phyloP scores from a whole-genome alignment of 2,888 invertebrate genomes.

The Malacosoma neustria region DNA sequence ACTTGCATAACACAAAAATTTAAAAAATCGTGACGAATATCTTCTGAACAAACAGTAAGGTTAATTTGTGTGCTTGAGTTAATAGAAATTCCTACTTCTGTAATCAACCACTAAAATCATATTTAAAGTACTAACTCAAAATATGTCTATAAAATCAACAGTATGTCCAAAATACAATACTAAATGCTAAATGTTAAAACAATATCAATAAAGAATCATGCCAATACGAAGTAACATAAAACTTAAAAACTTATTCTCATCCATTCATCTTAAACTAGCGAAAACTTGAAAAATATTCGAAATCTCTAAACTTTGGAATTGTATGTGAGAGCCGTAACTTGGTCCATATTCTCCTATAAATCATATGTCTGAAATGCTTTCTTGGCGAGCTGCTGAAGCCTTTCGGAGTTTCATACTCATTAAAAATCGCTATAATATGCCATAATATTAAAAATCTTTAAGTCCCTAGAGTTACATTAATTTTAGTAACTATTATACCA shows the following conservation, averaged over 20 bases:
- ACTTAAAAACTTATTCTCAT: not conserved
- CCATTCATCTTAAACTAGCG: not conserved
- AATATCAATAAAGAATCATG: not conserved
- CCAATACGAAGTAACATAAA: not conserved
- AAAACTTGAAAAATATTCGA: not conserved
- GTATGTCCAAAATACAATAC: not conserved
- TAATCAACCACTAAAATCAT: no score
- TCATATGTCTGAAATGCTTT: conserved; percentile 11
- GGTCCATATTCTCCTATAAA: conserved; percentile 12
- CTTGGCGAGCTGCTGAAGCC: conserved; percentile 7
- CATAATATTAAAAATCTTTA: no score
- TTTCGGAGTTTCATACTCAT: no score
- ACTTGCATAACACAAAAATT: no score
- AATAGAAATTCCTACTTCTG: no score
- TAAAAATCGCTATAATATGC: no score
- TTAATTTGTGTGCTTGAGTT: no score
- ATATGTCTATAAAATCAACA: no score
- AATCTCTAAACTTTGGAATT: not conserved
- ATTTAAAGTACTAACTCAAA: conserved; percentile 5
- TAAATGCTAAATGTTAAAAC: not conserved
- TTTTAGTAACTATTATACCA: no score
- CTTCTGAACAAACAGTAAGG: no score
- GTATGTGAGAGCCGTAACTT: conserved; percentile 2
- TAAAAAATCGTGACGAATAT: no score
- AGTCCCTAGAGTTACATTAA: no score